Percentiles rank a stretch among this genome's conserved stretches.
Evolutionary conservation across 2,797 vertebrate species (phyloP).

Genomic region (Gallinago solitaria): DNA sequence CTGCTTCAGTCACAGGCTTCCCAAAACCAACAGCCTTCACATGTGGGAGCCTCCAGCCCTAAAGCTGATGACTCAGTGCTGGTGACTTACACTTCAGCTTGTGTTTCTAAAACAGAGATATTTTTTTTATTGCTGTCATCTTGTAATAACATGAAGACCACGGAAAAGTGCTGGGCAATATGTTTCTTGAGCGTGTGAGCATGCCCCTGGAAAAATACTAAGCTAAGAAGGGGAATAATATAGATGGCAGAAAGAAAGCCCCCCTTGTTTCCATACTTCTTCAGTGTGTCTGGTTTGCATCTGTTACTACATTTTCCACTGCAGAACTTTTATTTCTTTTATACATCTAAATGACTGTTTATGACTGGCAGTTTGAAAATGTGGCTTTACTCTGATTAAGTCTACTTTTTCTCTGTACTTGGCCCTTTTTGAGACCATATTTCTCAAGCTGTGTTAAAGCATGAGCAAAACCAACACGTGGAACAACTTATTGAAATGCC

Average conservation of each 20-base stretch:
- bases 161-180: neutral
- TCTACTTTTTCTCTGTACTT: neutral
- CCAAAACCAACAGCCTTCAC: neutral
- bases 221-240: conserved; percentile 38
- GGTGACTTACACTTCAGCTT: conserved; percentile 26
- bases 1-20: neutral
- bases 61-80: neutral
- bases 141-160: neutral
- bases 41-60: neutral
- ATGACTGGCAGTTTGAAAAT: conserved; percentile 35
- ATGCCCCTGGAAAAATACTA: conserved; percentile 33
- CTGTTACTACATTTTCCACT: conserved; percentile 21
- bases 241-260: conserved; percentile 32
- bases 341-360: neutral
- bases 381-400: conserved; percentile 6
- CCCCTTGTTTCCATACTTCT: conserved; percentile 8
- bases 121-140: neutral
- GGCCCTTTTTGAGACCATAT: neutral
- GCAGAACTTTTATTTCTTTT: neutral
- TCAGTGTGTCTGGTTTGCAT: conserved; percentile 7
- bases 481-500: conserved; percentile 26
- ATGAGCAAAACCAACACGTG: conserved; percentile 11
- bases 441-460: conserved; percentile 19
- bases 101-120: conserved; percentile 57
- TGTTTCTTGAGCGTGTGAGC: neutral